A percentile compares a stretch with the other conserved stretches of the same genome.
Conservation (phyloP, 1,140 invertebrate species). For the Conopomorpha cramerella region DNA sequence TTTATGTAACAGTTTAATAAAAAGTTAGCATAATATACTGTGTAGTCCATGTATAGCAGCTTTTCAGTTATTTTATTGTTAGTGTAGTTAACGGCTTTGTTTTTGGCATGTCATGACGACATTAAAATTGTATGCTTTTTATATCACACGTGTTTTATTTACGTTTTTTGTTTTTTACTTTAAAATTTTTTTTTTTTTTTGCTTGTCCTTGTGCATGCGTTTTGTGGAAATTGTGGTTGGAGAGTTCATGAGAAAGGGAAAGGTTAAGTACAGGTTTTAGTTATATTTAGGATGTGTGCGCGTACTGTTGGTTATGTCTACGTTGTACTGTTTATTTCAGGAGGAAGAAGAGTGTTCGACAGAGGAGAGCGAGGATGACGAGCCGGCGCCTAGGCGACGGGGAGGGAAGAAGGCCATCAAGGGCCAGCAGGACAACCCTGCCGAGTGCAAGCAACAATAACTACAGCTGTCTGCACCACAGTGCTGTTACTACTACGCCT, state of each 20-base stretch:
- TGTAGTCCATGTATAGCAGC: constrained; percentile 25
- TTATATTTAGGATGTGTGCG: too few species aligned
- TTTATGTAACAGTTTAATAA: constrained; percentile 49
- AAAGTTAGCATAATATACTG: constrained; percentile 41
- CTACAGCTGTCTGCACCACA: background rate
- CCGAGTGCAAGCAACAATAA: constrained; percentile 46
- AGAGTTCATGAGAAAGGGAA: constrained; percentile 32
- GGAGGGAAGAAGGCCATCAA: constrained; percentile 18
- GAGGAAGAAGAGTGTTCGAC: constrained; percentile 48
- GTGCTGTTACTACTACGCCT: too few species aligned
- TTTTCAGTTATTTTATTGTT: constrained; percentile 19
- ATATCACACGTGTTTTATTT: constrained; percentile 29
- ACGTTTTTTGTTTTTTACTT: too few species aligned
- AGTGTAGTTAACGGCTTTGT: constrained; percentile 33
- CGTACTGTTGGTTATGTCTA: too few species aligned
- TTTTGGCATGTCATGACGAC: constrained; percentile 51
- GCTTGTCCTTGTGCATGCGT: constrained; percentile 30
- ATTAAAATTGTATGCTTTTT: constrained; percentile 57
- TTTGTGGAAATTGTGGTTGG: constrained; percentile 31
- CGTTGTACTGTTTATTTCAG: constrained; percentile 10
- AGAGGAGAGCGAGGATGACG: constrained; percentile 43
- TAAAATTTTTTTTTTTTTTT: constrained; percentile 31
- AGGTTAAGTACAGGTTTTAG: background rate
- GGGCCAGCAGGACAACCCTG: constrained; percentile 22
- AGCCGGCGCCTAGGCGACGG: constrained; percentile 25